Evolutionary conservation across 2,113 vertebrate species (phyloP).

Genomic region (Caranx melampygus): DNA sequence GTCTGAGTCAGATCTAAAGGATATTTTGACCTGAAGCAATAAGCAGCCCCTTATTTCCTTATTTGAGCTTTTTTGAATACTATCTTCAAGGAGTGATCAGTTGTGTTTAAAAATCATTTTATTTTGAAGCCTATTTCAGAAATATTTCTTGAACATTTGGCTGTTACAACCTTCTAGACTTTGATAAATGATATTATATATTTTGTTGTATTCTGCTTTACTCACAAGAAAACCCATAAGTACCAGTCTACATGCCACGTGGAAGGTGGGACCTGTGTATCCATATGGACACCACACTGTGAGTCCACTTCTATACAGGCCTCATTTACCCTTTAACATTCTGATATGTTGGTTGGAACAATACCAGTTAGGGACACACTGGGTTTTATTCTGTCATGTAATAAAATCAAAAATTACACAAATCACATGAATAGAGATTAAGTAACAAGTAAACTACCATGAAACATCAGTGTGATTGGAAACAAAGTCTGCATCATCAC

Average conservation of each 20-base stretch:
- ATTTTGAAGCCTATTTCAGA: background rate
- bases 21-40: too few species aligned
- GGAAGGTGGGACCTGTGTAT: background rate
- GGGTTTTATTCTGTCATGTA: too few species aligned
- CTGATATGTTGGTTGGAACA: too few species aligned
- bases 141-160: background rate
- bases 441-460: too few species aligned
- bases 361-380: too few species aligned
- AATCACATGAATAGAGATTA: too few species aligned
- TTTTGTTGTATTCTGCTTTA: conserved; percentile 8
- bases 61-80: background rate
- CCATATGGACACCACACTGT: conserved; percentile 25
- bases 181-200: background rate
- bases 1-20: background rate
- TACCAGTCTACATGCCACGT: background rate
- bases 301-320: conserved; percentile 5
- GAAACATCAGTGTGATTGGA: too few species aligned
- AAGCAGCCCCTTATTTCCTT: background rate
- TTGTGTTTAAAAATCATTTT: background rate
- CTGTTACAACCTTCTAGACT: background rate
- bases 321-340: conserved; percentile 12
- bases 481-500: too few species aligned
- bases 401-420: too few species aligned
- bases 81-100: background rate
- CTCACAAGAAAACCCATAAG: background rate